phyloP scores from a whole-genome alignment of 1,140 invertebrate species.

The Lordiphosa stackelbergi region DNA sequence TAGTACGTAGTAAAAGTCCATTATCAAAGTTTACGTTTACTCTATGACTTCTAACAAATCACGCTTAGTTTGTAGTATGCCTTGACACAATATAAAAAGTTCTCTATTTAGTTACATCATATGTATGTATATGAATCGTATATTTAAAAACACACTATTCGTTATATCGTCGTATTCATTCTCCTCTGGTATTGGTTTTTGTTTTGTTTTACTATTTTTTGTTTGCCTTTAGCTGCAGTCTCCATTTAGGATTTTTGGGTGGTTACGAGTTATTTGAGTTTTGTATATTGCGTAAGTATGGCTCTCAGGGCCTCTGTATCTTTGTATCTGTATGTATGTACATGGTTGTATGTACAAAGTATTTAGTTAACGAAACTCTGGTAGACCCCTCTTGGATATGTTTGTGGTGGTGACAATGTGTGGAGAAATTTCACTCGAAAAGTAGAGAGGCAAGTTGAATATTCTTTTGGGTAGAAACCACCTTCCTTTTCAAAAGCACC shows the following conservation, averaged over 20 bases:
- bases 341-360: conserved; percentile 38
- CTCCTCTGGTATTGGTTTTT: conserved; percentile 9
- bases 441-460: no score
- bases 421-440: neutral
- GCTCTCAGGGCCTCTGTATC: conserved; percentile 37
- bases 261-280: conserved; percentile 72
- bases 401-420: conserved; percentile 14
- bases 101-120: conserved; percentile 59
- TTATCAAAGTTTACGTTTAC: conserved; percentile 61
- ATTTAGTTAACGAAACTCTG: conserved; percentile 8
- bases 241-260: conserved; percentile 73
- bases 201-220: conserved; percentile 18
- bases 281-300: conserved; percentile 58
- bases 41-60: conserved; percentile 21
- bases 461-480: neutral
- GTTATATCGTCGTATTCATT: conserved; percentile 32
- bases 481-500: neutral
- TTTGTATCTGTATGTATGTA: conserved; percentile 38
- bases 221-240: conserved; percentile 62
- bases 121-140: conserved; percentile 52
- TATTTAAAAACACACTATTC: conserved; percentile 60
- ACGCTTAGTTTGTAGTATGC: conserved; percentile 39
- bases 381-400: conserved; percentile 43
- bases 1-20: conserved; percentile 65
- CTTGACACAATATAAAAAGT: conserved; percentile 69